Evolutionary conservation across 2,888 invertebrate genomes (phyloP).

Genomic region (Pyralis farinalis): DNA sequence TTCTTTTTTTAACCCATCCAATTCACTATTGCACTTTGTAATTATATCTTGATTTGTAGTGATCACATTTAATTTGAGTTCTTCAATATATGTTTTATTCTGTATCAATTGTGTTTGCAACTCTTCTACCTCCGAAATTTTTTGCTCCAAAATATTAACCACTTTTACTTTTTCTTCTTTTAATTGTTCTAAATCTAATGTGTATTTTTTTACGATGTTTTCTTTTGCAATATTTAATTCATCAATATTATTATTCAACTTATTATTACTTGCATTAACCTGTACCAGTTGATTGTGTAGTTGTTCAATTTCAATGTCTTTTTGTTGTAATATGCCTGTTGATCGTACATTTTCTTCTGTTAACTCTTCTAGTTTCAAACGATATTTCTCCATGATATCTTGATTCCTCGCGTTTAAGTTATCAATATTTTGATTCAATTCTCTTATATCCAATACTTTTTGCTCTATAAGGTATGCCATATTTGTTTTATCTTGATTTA

Average conservation of each 20-base stretch:
- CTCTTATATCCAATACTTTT: not conserved
- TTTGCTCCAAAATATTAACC: conserved; percentile 25
- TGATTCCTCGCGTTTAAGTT: not conserved
- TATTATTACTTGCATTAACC: conserved; percentile 24
- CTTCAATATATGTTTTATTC: conserved; percentile 23
- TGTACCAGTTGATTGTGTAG: conserved; percentile 18
- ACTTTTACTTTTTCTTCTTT: conserved; percentile 26
- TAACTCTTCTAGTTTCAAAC: not conserved
- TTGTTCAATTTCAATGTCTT: not conserved
- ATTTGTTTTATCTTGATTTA: conserved; percentile 29
- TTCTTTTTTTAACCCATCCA: conserved; percentile 29
- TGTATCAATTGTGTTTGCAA: conserved; percentile 9
- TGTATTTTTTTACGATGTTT: conserved; percentile 25
- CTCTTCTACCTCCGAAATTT: conserved; percentile 32
- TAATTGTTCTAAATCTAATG: conserved; percentile 25
- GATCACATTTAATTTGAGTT: too few species aligned
- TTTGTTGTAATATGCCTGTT: not conserved
- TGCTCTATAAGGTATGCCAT: too few species aligned
- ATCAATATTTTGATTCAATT: not conserved
- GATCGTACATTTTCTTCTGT: not conserved
- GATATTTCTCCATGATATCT: not conserved
- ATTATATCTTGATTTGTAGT: conserved; percentile 30
- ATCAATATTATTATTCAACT: conserved; percentile 21
- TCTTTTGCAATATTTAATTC: conserved; percentile 32
- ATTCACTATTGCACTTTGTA: conserved; percentile 39